These are phyloP conservation scores for Drosophila seguyi DNA, from an alignment of 1,140 invertebrate genomes.

Conservation along the genomic window DNA sequence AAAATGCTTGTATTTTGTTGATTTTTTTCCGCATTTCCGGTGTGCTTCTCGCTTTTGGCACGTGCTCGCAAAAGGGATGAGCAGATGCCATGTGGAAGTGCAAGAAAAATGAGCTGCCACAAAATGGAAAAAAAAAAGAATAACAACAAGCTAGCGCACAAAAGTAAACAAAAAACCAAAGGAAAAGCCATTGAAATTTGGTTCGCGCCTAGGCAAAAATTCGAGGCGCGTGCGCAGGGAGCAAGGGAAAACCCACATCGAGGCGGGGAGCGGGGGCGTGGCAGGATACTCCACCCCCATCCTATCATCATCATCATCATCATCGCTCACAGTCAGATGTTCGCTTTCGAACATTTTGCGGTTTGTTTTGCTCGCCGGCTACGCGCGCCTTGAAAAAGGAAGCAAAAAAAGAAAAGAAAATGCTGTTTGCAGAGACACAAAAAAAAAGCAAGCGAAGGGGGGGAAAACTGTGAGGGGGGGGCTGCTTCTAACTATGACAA, in stretches of 20 bases:
- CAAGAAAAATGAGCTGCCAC: slow-evolving; percentile 12
- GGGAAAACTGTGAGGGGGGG: not conserved
- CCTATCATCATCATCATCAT: slow-evolving; percentile 7
- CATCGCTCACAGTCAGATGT: slow-evolving; percentile 58
- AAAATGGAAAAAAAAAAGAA: not conserved
- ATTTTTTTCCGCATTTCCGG: slow-evolving; percentile 50
- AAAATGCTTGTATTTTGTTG: slow-evolving; percentile 8
- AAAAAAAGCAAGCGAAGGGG: not conserved
- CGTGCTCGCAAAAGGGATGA: slow-evolving; percentile 39
- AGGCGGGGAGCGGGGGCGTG: slow-evolving; percentile 8
- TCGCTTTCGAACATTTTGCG: slow-evolving; percentile 66
- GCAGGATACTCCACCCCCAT: slow-evolving; percentile 34
- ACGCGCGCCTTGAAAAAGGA: slow-evolving; percentile 46
- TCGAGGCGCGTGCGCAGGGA: slow-evolving; percentile 50
- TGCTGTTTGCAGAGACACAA: slow-evolving; percentile 34
- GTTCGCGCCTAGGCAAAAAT: slow-evolving; percentile 49
- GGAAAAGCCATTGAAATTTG: slow-evolving; percentile 59
- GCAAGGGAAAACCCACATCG: slow-evolving; percentile 2
- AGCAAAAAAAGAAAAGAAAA: slow-evolving; percentile 25
- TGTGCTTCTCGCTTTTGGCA: slow-evolving; percentile 42
- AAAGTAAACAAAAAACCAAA: slow-evolving; percentile 18
- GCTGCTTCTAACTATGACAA: slow-evolving; percentile 45
- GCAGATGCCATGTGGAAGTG: slow-evolving; percentile 24
- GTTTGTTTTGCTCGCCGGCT: slow-evolving; percentile 76
- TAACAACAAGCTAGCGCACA: not conserved